These are phyloP conservation scores for Phyllostomus hastatus DNA, from an alignment of 2,113 vertebrate genomes.

Conservation along the genomic window DNA sequence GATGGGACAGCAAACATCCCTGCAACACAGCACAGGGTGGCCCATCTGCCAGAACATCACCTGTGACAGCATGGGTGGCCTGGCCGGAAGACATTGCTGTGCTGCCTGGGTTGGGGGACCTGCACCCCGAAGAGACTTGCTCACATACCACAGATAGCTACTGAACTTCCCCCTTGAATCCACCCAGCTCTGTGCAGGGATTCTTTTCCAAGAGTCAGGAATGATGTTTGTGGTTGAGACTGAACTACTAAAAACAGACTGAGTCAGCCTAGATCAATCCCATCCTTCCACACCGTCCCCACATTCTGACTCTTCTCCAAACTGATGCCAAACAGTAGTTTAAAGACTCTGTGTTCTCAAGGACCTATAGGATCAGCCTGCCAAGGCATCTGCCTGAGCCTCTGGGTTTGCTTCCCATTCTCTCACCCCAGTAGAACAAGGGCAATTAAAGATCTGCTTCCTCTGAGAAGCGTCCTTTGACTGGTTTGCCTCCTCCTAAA, in stretches of 20 bases:
- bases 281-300: not conserved
- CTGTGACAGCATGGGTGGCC: not conserved
- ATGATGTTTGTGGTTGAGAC: not conserved
- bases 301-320: not conserved
- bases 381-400: not conserved
- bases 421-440: not conserved
- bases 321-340: not conserved
- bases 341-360: not conserved
- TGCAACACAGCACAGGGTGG: not conserved
- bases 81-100: not conserved
- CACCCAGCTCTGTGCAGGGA: not conserved
- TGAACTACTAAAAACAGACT: not conserved
- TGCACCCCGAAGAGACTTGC: not conserved
- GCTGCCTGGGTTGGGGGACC: not conserved
- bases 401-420: no score
- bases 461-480: not conserved
- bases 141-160: not conserved
- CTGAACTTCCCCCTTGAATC: no score
- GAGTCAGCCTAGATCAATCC: not conserved
- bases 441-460: not conserved
- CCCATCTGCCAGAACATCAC: not conserved
- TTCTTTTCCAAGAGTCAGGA: not conserved
- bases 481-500: not conserved
- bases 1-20: not conserved
- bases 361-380: not conserved